Percentiles rank a stretch among this genome's conserved stretches.
phyloP scores from a whole-genome alignment of 2,113 vertebrate genomes.

The Emydocephalus ijimae region DNA sequence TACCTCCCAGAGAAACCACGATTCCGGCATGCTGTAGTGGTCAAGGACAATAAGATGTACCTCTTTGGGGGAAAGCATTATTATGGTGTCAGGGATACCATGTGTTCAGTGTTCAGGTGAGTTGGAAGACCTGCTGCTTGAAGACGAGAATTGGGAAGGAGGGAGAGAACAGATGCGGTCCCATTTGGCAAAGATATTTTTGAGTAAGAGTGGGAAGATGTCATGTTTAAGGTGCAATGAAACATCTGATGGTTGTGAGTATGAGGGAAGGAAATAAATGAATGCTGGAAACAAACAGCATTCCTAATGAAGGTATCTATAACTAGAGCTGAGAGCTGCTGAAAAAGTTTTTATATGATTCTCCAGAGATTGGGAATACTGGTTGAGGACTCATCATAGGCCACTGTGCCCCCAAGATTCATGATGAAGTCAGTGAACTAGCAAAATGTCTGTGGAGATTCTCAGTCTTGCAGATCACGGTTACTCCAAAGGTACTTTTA shows the following conservation, averaged over 20 bases:
- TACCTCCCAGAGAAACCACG: constrained; percentile 79
- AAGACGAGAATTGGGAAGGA: not conserved
- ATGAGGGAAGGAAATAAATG: not conserved
- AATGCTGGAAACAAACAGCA: not conserved
- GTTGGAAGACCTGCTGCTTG: not conserved
- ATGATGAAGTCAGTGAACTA: not conserved
- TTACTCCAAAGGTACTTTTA: not conserved
- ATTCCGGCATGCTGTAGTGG: constrained; percentile 80
- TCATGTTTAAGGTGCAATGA: not conserved
- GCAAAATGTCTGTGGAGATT: not conserved
- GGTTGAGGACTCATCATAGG: not conserved
- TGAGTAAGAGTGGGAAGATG: not conserved
- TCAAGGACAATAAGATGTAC: constrained; percentile 73
- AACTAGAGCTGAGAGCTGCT: not conserved
- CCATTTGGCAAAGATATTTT: not conserved
- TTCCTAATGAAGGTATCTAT: not conserved
- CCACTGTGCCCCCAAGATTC: too few species aligned
- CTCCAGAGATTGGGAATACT: not conserved
- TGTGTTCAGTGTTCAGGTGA: constrained; percentile 87
- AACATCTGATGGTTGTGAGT: not conserved
- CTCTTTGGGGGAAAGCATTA: constrained; percentile 85
- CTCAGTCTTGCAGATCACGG: not conserved
- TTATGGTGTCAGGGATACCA: constrained; percentile 74
- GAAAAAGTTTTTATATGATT: not conserved
- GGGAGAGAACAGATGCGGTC: not conserved